Evolutionary conservation across 2,888 invertebrate genomes (phyloP).

Genomic region (Iselma pallidipennis): DNA sequence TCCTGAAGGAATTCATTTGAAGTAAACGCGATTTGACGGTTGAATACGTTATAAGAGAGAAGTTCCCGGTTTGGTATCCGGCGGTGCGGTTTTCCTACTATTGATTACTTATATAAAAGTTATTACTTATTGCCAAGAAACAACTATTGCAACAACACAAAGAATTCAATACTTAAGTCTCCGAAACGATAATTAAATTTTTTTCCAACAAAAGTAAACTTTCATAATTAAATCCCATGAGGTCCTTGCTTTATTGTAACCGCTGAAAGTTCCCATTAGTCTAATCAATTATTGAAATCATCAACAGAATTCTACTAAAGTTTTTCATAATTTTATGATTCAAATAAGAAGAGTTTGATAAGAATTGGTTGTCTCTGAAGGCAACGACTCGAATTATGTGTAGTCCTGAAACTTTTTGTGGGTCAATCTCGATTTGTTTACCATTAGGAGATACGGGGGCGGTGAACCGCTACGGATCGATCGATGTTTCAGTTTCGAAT

Average conservation of each 20-base stretch:
- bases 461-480: constrained; percentile 19
- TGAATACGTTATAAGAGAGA: constrained; percentile 27
- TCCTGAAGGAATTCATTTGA: constrained; percentile 36
- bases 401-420: neutral
- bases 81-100: constrained; percentile 25
- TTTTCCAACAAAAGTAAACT: constrained; percentile 1
- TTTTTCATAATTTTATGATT: neutral
- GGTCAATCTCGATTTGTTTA: constrained; percentile 12
- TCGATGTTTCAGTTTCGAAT: constrained; percentile 16
- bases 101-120: constrained; percentile 34
- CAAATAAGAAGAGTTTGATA: neutral
- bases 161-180: constrained; percentile 31
- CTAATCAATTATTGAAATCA: neutral
- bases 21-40: constrained; percentile 37
- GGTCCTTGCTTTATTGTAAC: neutral
- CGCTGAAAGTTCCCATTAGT: neutral
- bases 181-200: constrained; percentile 2
- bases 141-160: constrained; percentile 33
- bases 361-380: too few relatives aligned
- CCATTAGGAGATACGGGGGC: constrained; percentile 13
- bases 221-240: neutral
- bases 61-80: constrained; percentile 5
- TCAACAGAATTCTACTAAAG: neutral
- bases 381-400: too few relatives aligned
- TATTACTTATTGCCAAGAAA: constrained; percentile 39